phyloP scores from a whole-genome alignment of 2,888 invertebrate genomes.

The Beris chalybata region DNA sequence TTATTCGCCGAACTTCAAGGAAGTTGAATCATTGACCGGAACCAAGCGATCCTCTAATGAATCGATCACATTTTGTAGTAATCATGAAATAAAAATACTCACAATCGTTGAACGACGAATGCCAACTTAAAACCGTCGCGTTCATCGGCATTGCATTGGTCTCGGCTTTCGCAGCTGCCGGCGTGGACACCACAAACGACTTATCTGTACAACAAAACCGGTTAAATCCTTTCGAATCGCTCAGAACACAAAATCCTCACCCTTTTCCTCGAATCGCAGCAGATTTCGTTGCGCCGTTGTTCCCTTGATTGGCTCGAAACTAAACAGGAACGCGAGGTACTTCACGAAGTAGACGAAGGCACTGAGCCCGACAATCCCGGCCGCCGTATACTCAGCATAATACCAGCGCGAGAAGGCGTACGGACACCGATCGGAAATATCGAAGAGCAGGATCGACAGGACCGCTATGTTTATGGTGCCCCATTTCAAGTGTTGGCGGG shows the following conservation, averaged over 20 bases:
- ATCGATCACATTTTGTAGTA: no score
- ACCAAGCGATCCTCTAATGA: no score
- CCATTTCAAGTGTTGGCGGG: conserved; percentile 50
- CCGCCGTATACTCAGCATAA: conserved; percentile 56
- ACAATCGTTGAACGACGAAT: conserved; percentile 55
- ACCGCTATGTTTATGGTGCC: conserved; percentile 48
- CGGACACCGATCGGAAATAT: conserved; percentile 50
- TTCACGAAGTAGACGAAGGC: conserved; percentile 59
- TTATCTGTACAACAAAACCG: conserved; percentile 43
- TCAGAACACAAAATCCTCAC: conserved; percentile 27
- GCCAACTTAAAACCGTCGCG: conserved; percentile 52
- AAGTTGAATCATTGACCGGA: no score
- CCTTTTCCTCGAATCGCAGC: conserved; percentile 58
- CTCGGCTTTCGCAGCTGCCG: conserved; percentile 28
- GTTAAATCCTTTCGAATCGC: neutral
- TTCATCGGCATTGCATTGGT: conserved; percentile 41
- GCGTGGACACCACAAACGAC: conserved; percentile 45
- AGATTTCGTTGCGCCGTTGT: conserved; percentile 60
- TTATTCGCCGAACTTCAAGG: no score
- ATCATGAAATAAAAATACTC: conserved; percentile 26
- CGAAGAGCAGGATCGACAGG: conserved; percentile 47
- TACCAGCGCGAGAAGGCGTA: conserved; percentile 48
- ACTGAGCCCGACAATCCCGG: conserved; percentile 58
- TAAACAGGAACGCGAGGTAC: conserved; percentile 57
- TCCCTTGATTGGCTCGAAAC: conserved; percentile 55